Evolutionary conservation across 2,113 vertebrate genomes (phyloP), one percentile per base, ranked within the genome.

Genomic region (Mus pahari): DNA sequence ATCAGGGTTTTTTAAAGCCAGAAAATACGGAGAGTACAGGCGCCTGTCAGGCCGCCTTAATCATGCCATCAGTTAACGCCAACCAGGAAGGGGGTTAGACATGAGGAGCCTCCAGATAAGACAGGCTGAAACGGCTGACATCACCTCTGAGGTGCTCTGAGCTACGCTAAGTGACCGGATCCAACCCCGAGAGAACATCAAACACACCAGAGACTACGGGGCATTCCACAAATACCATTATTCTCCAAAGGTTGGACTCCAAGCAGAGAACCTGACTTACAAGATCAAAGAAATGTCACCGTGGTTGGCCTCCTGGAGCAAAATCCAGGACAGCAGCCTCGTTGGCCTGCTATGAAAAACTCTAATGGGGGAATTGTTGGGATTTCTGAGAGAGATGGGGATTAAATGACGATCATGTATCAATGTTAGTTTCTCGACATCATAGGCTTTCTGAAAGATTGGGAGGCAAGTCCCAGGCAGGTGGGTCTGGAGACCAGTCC

Each of bases 81-180:
- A 22, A 12, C 16, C 42, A 78, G n/a, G 28, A 11, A 28, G 1
- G 14, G 9, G 12, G 1, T 42, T 4, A 39, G 58, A 28, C 14
- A 5, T 1, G 39, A 3, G 13, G 0, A 6, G 5, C 8, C 33
- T 78, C 66, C 79, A 9, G 55, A 7, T 1, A 11, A 0, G 33
- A 70, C 0, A 5, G 5, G 5, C 16, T 3, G 62, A 60, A 28
- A n/a, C 5, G 39, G 33, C 1, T 0, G 4, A 19, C 71, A 12
- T 16, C 3, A 5, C 42, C 6, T 88, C 50, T 13, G 17, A 0
- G 28, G 64, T 3, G 5, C 19, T n/a, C 3, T 12, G 39, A 36
- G 36, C 1, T 13, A 55, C 31, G 11, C 53, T 2, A 0, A 26
- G 39, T 0, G 42, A 36, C 45, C 11, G 7, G 28, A 42, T 16